These are phyloP conservation scores for Corapipo altera DNA, from an alignment of 2,113 vertebrate species.

Conservation along the genomic window DNA sequence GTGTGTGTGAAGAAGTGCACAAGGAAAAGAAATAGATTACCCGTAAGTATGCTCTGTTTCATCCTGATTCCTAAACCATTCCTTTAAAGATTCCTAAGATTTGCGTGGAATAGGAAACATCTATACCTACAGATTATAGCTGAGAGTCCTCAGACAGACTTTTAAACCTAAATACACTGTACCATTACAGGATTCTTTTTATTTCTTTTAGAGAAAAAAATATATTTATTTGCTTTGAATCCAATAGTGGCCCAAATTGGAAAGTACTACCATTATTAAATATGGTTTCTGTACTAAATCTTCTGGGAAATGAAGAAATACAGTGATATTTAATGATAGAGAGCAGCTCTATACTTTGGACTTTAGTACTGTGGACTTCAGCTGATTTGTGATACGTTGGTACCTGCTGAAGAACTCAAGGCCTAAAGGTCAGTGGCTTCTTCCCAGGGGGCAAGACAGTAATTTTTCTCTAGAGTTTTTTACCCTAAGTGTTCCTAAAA, in stretches of 20 bases:
- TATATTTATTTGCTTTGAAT: neutral
- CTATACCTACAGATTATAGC: neutral
- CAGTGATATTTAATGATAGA: neutral
- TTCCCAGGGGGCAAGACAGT: neutral
- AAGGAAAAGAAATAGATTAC: neutral
- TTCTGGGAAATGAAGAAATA: neutral
- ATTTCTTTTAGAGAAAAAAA: neutral
- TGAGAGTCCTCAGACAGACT: neutral
- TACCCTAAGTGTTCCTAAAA: neutral
- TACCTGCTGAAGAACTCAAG: neutral
- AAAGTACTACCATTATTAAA: neutral
- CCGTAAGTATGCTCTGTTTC: neutral
- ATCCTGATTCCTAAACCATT: neutral
- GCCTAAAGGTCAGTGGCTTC: neutral
- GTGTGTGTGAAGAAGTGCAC: neutral
- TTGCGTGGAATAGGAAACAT: neutral
- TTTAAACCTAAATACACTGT: neutral
- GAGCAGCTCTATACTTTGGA: neutral
- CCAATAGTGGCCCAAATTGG: neutral
- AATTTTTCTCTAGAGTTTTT: neutral
- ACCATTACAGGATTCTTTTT: neutral
- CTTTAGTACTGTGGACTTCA: neutral
- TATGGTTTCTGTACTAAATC: neutral
- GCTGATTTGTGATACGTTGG: accelerated
- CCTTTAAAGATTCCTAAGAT: neutral